Evolutionary conservation across 35 echinoderm and acorn worm genomes (phyloP), one percentile per base, ranked within the genome.

Genomic region (Apostichopus parvimensis): DNA sequence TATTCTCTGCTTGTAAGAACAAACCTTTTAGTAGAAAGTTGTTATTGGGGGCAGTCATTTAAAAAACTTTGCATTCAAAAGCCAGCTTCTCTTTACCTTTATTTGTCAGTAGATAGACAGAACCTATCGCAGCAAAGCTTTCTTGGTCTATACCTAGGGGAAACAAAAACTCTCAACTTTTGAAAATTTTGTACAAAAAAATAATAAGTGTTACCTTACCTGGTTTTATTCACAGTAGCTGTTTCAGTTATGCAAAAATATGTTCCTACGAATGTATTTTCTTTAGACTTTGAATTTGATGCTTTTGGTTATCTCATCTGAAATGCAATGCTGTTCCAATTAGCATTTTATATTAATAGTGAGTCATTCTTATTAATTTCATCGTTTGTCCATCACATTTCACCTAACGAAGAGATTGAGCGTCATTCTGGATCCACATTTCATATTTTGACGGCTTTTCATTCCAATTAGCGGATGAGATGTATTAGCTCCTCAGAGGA

Each of bases 321-420:
- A 75, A 75, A 75, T 75, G 71, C 71, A 75, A 75, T 75, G 71
- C 71, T 75, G 55, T 56, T 58, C 3, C 57, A 25, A 84, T 84
- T 84, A 60, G 81, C 81, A 84, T 84, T 84, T 82, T 82, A 55
- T 84, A 84, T 84, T 54, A 59, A 84, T 60, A 17, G 81, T 84
- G 81, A 84, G 81, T 84, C 81, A 84, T 84, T 75, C 55, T 84
- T 17, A 84, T 59, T 20, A 84, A 58, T n/a, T 20, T 84, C 52
- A 23, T 11, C 55, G 15, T 23, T 60, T 84, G 81, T 58, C 81
- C 55, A 84, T 84, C 81, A 84, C 57, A 22, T 75, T n/a, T 75
- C 71, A 75, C 20, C 71, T 75, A 4, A 75, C 71, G 17, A 75
- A 18, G 21, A 75, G 71, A 22, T 20, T 75, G 15, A 22, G 21